Percentiles rank a stretch among this genome's conserved stretches.
These are phyloP conservation scores for Charanyca ferruginea DNA, from an alignment of 2,888 invertebrate species.

Conservation along the genomic window DNA sequence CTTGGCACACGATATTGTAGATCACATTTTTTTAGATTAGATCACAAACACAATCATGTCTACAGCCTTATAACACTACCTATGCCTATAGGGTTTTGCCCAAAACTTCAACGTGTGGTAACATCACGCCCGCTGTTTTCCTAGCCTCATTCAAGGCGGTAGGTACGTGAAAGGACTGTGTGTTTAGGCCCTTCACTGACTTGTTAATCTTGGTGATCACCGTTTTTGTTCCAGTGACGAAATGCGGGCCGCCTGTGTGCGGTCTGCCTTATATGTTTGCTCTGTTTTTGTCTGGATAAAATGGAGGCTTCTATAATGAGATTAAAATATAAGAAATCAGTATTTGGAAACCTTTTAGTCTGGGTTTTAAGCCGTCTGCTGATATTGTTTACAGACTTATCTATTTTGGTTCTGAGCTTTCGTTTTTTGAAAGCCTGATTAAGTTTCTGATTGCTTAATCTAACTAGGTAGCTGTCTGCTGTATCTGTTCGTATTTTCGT, in stretches of 20 bases:
- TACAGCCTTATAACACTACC: too few species aligned
- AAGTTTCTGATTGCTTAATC: background rate
- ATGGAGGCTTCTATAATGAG: constrained; percentile 34
- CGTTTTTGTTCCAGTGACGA: constrained; percentile 70
- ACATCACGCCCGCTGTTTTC: constrained; percentile 28
- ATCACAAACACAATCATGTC: too few species aligned
- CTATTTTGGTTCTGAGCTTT: background rate
- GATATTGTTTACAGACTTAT: background rate
- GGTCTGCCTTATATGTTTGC: constrained; percentile 58
- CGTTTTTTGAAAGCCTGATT: background rate
- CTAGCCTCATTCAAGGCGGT: constrained; percentile 41
- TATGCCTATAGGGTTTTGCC: background rate
- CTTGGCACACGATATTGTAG: too few species aligned
- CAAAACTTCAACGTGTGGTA: background rate
- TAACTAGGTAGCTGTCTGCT: too few species aligned
- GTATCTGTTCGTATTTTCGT: too few species aligned
- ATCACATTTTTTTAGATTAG: too few species aligned
- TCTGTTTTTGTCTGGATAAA: constrained; percentile 56
- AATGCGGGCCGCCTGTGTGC: constrained; percentile 59
- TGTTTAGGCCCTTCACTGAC: constrained; percentile 79
- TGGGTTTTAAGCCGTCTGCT: background rate
- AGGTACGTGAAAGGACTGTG: constrained; percentile 70
- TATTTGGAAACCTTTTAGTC: constrained; percentile 13
- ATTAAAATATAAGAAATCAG: constrained; percentile 42
- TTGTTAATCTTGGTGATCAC: constrained; percentile 79